These are phyloP conservation scores for Gymnocephalus cernua DNA, from an alignment of 2,113 vertebrate species.

Conservation along the genomic window DNA sequence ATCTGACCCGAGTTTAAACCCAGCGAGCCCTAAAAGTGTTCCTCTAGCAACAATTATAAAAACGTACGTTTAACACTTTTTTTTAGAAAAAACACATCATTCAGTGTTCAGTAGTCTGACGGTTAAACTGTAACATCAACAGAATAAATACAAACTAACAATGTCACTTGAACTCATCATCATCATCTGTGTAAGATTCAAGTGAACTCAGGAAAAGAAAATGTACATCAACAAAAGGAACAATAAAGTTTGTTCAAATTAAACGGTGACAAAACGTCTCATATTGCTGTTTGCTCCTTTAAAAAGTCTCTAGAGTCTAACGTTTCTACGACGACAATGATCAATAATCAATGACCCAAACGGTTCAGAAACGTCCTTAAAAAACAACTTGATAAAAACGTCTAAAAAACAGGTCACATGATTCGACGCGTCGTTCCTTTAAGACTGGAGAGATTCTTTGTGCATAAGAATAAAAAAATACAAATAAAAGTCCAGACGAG, in stretches of 20 bases:
- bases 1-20: no score
- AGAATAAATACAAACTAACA: conserved; percentile 50
- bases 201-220: conserved; percentile 21
- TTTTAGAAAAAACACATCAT: not conserved
- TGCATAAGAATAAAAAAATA: conserved; percentile 24
- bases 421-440: not conserved
- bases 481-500: not conserved
- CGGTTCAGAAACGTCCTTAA: conserved; percentile 11
- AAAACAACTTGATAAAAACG: not conserved
- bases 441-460: not conserved
- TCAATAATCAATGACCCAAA: not conserved
- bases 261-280: conserved; percentile 1
- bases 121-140: conserved; percentile 11
- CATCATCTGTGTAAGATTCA: not conserved
- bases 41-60: conserved; percentile 14
- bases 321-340: not conserved
- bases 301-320: conserved; percentile 14
- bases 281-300: conserved; percentile 35
- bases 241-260: conserved; percentile 31
- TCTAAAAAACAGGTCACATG: not conserved
- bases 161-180: not conserved
- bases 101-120: conserved; percentile 2
- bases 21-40: not conserved
- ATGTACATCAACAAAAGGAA: conserved; percentile 4
- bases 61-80: not conserved